A percentile compares a stretch with the other conserved stretches of the same genome.
Evolutionary conservation across 2,797 vertebrate genomes (phyloP).

Genomic region (Synaphobranchus kaupii): DNA sequence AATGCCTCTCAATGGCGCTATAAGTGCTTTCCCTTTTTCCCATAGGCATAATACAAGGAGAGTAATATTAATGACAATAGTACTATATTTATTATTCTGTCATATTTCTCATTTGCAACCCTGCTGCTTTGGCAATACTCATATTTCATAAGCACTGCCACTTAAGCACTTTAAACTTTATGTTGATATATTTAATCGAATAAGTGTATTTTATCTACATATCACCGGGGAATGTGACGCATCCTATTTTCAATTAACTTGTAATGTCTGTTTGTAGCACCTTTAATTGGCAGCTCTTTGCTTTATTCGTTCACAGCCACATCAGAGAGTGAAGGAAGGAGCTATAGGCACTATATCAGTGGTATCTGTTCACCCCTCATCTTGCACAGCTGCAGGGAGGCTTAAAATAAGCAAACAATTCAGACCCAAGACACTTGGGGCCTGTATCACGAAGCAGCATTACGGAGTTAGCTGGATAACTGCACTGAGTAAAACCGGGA

Average conservation of each 20-base stretch:
- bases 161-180: not conserved
- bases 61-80: not conserved
- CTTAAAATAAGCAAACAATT: not conserved
- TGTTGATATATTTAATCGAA: not conserved
- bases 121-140: not conserved
- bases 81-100: not conserved
- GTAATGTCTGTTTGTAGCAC: not conserved
- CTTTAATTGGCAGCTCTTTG: not conserved
- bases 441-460: too few relatives aligned
- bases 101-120: not conserved
- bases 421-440: not conserved
- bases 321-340: not conserved
- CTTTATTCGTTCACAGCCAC: not conserved
- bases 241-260: not conserved
- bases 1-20: not conserved
- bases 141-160: not conserved
- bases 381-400: not conserved
- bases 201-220: not conserved
- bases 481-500: too few relatives aligned
- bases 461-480: too few relatives aligned
- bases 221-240: not conserved
- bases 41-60: not conserved
- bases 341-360: not conserved
- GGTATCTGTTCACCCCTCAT: not conserved
- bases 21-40: not conserved